Percentiles rank a stretch among this genome's conserved stretches.
phyloP scores from a whole-genome alignment of 1,140 invertebrate genomes.

The Lanistes nyassanus region DNA sequence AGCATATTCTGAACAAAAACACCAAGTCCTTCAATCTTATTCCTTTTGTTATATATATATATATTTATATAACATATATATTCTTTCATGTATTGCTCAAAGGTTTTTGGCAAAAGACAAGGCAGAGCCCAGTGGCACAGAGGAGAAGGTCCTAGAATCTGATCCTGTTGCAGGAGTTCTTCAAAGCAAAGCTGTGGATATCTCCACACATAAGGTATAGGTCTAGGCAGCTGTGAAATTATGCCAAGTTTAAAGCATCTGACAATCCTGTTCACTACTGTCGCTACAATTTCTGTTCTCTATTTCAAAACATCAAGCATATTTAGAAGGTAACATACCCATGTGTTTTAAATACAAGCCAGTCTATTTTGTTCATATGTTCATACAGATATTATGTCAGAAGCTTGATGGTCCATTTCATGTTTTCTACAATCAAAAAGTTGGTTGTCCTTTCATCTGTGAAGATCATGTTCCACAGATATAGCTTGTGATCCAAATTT shows the following conservation, averaged over 20 bases:
- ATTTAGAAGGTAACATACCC: too few species aligned
- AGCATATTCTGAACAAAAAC: too few species aligned
- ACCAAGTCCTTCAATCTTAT: too few species aligned
- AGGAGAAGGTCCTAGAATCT: not conserved
- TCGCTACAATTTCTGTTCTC: not conserved
- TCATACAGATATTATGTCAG: too few species aligned
- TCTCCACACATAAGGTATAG: constrained; percentile 18
- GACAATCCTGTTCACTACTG: not conserved
- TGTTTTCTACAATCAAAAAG: too few species aligned
- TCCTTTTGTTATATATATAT: not conserved
- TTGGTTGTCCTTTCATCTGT: too few species aligned
- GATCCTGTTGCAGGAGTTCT: constrained; percentile 18
- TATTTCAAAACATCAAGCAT: too few species aligned
- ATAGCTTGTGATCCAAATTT: not conserved
- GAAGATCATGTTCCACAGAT: not conserved
- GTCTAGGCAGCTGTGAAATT: not conserved
- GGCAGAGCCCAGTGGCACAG: not conserved
- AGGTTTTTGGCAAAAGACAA: not conserved
- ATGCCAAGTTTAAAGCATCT: not conserved
- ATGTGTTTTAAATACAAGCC: too few species aligned
- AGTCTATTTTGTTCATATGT: not conserved
- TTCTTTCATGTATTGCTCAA: not conserved
- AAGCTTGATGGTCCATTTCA: too few species aligned
- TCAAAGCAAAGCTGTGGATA: constrained; percentile 4
- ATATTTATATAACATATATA: not conserved